Conservation (phyloP, 1,140 invertebrate genomes). For the Anthonomus grandis region DNA sequence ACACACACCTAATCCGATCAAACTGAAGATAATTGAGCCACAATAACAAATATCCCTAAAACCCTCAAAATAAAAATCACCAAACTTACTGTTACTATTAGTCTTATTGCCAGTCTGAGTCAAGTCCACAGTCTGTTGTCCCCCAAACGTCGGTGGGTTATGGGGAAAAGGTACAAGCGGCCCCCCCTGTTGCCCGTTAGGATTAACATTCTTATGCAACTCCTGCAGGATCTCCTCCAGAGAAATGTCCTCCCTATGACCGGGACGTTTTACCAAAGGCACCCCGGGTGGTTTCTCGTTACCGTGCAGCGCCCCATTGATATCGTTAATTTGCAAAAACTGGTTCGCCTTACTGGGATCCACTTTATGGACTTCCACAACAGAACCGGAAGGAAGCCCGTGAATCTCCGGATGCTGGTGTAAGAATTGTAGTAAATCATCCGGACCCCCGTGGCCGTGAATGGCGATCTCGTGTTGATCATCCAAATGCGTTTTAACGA, state of each 20-base stretch:
- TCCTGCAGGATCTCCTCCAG: constrained; percentile 44
- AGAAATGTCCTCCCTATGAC: constrained; percentile 25
- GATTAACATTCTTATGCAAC: constrained; percentile 38
- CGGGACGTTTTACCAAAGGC: constrained; percentile 6
- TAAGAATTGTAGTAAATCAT: constrained; percentile 44
- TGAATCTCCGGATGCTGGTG: constrained; percentile 45
- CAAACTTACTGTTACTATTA: too few species aligned
- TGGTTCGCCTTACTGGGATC: constrained; percentile 5
- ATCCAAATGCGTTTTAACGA: constrained; percentile 11
- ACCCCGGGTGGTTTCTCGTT: background rate
- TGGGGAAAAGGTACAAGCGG: constrained; percentile 20
- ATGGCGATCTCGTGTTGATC: constrained; percentile 22
- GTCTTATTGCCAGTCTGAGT: too few species aligned
- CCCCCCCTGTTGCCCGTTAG: constrained; percentile 8
- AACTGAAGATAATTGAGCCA: too few species aligned
- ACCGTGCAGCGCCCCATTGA: constrained; percentile 14
- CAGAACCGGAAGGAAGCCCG: constrained; percentile 45
- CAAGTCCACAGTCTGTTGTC: too few species aligned
- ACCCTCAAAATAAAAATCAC: too few species aligned
- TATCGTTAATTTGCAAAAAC: constrained; percentile 1
- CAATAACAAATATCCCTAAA: too few species aligned
- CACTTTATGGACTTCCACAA: constrained; percentile 44
- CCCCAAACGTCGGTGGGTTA: background rate
- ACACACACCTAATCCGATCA: too few species aligned
- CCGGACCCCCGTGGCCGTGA: constrained; percentile 34